Percentiles rank a stretch among this genome's conserved stretches.
Evolutionary conservation across 2,888 invertebrate genomes (phyloP).

Genomic region (Homarus gammarus): DNA sequence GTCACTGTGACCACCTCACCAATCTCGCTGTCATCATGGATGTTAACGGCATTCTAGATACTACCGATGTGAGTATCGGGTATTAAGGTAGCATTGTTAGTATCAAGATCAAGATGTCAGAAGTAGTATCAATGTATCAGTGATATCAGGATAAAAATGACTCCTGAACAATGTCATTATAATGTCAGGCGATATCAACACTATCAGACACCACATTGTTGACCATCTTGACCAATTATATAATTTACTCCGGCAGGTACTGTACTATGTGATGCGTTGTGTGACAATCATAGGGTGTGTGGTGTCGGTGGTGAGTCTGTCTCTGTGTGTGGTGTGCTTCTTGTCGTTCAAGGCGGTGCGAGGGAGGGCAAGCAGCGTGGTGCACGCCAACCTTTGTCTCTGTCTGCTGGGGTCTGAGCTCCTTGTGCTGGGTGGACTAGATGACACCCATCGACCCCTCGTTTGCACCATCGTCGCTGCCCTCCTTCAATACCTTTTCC

Average conservation of each 20-base stretch:
- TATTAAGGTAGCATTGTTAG: background rate
- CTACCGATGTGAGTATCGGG: conserved; percentile 24
- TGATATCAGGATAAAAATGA: too few relatives aligned
- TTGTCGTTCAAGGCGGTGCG: conserved; percentile 76
- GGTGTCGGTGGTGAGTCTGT: conserved; percentile 79
- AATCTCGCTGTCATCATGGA: conserved; percentile 75
- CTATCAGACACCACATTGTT: too few relatives aligned
- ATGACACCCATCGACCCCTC: conserved; percentile 89
- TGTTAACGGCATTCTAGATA: conserved; percentile 56
- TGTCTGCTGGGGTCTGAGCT: conserved; percentile 94
- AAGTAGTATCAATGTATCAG: too few relatives aligned
- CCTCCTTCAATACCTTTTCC: conserved; percentile 87
- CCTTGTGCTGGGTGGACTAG: conserved; percentile 93
- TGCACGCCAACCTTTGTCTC: conserved; percentile 96
- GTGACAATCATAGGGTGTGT: conserved; percentile 79
- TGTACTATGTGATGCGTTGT: conserved; percentile 76
- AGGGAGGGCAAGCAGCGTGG: conserved; percentile 85
- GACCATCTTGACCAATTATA: too few relatives aligned
- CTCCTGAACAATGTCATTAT: too few relatives aligned
- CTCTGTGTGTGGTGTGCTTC: conserved; percentile 79
- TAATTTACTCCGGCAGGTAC: conserved; percentile 15
- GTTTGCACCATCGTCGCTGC: conserved; percentile 93
- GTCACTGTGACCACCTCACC: conserved; percentile 74
- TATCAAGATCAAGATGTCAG: too few relatives aligned
- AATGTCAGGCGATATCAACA: too few relatives aligned